phyloP scores from a whole-genome alignment of 1,140 invertebrate genomes.

The Xylocopa sonorina region DNA sequence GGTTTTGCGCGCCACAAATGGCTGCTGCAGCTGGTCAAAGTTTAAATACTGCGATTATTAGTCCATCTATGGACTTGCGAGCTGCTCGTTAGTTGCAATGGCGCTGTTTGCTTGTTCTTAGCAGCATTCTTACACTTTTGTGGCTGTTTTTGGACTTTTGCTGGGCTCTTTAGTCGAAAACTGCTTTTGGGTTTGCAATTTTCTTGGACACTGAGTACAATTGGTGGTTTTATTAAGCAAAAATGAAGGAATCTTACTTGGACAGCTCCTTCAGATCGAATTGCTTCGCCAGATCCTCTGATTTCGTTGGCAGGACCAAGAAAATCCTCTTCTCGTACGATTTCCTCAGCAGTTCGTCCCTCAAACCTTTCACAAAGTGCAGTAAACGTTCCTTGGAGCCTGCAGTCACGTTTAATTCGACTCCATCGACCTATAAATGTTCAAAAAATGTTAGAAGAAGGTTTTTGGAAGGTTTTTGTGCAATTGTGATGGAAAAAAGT shows the following conservation, averaged over 20 bases:
- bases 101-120: no score
- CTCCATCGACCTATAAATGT: conserved; percentile 83
- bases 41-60: no score
- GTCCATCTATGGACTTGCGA: no score
- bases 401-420: conserved; percentile 86
- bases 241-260: conserved; percentile 80
- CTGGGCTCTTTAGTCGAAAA: no score
- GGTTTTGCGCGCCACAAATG: no score
- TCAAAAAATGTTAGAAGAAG: background rate
- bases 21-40: no score
- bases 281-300: conserved; percentile 86
- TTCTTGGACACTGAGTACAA: no score
- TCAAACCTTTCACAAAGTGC: conserved; percentile 83
- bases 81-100: no score
- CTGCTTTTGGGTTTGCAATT: no score
- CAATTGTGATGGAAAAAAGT: background rate
- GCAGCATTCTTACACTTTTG: no score
- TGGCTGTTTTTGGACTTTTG: no score
- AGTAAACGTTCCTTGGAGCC: conserved; percentile 83
- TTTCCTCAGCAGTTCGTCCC: conserved; percentile 80
- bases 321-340: conserved; percentile 83
- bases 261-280: conserved; percentile 86
- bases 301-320: conserved; percentile 84
- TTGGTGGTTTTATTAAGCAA: background rate
- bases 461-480: no score